These are phyloP conservation scores for Pinctada fucata DNA, from an alignment of 2,888 invertebrate species.

Conservation along the genomic window DNA sequence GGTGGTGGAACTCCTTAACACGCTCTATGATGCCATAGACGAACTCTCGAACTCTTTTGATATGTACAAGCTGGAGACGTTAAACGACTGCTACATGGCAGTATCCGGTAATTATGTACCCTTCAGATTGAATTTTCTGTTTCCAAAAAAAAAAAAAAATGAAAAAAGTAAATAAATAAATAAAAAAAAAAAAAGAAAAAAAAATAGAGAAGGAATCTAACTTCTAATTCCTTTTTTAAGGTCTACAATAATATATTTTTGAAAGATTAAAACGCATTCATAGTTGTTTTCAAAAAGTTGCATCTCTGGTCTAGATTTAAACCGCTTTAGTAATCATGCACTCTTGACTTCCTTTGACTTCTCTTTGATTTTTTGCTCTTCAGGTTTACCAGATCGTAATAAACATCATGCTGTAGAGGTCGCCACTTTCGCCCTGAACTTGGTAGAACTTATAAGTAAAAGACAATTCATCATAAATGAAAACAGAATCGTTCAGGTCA, in stretches of 20 bases:
- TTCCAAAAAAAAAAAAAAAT: background rate
- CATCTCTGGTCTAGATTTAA: too few species aligned
- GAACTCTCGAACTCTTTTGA: conserved; percentile 49
- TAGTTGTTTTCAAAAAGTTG: too few species aligned
- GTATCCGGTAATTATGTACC: conserved; percentile 50
- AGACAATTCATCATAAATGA: conserved; percentile 45
- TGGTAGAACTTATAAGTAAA: conserved; percentile 51
- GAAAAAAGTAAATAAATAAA: background rate
- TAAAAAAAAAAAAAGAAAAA: too few species aligned
- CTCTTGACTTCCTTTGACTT: too few species aligned
- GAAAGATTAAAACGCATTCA: too few species aligned
- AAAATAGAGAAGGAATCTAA: too few species aligned
- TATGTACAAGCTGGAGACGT: conserved; percentile 58
- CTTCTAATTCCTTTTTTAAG: too few species aligned
- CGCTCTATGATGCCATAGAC: conserved; percentile 52
- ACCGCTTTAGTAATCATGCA: too few species aligned
- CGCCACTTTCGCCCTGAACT: conserved; percentile 57
- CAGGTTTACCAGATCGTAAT: conserved; percentile 60
- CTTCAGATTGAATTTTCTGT: background rate
- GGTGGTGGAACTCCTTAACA: conserved; percentile 49
- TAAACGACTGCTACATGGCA: conserved; percentile 61
- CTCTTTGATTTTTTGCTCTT: too few species aligned
- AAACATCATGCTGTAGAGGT: conserved; percentile 58
- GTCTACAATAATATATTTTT: too few species aligned
- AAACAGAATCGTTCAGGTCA: conserved; percentile 51